Conservation (phyloP, 2,113 vertebrate species). For the Nothobranchius furzeri region DNA sequence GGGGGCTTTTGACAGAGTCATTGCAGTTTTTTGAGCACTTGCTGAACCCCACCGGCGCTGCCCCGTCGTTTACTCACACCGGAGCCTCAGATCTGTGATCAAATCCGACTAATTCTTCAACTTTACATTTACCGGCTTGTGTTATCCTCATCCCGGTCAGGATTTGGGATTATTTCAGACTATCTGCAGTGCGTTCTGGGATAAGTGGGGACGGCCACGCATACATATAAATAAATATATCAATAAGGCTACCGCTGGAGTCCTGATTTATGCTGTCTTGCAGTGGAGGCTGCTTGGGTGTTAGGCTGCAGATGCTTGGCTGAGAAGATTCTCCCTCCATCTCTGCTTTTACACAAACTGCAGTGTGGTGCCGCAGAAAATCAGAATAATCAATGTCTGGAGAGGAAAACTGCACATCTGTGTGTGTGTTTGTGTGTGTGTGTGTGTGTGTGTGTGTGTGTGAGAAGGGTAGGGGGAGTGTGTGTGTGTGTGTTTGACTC, state of each 20-base stretch:
- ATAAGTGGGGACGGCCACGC: too few species aligned
- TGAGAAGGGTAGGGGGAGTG: neutral
- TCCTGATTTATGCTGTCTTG: too few species aligned
- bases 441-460: neutral
- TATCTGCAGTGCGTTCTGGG: slow-evolving; percentile 36
- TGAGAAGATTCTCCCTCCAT: neutral
- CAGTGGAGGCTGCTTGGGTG: neutral
- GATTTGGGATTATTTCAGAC: slow-evolving; percentile 8
- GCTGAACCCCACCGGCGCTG: slow-evolving; percentile 56
- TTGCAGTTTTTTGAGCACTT: slow-evolving; percentile 63
- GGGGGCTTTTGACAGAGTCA: slow-evolving; percentile 46
- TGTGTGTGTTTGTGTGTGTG: slow-evolving; percentile 15
- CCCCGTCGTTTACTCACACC: slow-evolving; percentile 59
- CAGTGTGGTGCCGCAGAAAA: slow-evolving; percentile 68
- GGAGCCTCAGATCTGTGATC: slow-evolving; percentile 15
- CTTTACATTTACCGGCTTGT: slow-evolving; percentile 33
- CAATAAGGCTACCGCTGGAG: too few species aligned
- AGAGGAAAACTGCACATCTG: slow-evolving; percentile 46
- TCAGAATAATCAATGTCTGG: slow-evolving; percentile 51
- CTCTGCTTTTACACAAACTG: slow-evolving; percentile 38
- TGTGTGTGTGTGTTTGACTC: neutral
- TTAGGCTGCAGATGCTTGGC: neutral
- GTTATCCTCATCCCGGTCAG: neutral
- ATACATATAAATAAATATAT: too few species aligned
- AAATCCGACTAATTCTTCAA: slow-evolving; percentile 48